phyloP scores from a whole-genome alignment of 2,113 vertebrate genomes.

The Cyrtonyx montezumae region DNA sequence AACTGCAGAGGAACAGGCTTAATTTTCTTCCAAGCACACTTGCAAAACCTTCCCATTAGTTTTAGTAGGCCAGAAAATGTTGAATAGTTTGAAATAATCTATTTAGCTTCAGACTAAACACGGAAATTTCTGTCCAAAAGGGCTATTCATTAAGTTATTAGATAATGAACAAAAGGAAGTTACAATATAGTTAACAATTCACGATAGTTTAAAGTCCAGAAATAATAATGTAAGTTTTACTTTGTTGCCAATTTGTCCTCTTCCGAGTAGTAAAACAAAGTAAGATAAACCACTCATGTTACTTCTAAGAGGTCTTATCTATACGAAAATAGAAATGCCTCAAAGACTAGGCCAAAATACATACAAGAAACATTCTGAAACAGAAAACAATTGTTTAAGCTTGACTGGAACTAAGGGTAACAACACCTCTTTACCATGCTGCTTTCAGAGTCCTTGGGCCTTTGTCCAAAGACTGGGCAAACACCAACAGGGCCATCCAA shows the following conservation, averaged over 20 bases:
- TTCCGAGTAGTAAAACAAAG: neutral
- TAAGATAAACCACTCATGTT: neutral
- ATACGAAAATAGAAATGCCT: neutral
- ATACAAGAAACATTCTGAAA: neutral
- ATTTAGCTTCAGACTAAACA: conserved; percentile 1
- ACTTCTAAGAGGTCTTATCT: conserved; percentile 7
- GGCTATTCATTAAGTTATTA: neutral
- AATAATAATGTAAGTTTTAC: neutral
- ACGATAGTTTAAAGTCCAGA: too few relatives aligned
- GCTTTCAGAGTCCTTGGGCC: conserved; percentile 30
- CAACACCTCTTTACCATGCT: neutral
- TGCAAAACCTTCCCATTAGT: neutral
- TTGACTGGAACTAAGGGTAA: neutral
- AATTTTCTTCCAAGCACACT: neutral
- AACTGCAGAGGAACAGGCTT: neutral
- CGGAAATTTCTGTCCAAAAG: neutral
- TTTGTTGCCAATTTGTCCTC: conserved; percentile 25
- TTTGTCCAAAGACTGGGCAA: conserved; percentile 29
- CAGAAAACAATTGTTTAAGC: neutral
- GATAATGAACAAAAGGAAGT: neutral
- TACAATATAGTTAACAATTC: too few relatives aligned
- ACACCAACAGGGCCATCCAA: conserved; percentile 45
- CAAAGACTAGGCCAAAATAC: neutral
- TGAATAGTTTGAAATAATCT: conserved; percentile 1
- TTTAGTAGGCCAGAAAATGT: neutral